Evolutionary conservation across 2,888 invertebrate species (phyloP), one percentile per base, ranked within the genome.

Genomic region (Trissoscelio sp.): DNA sequence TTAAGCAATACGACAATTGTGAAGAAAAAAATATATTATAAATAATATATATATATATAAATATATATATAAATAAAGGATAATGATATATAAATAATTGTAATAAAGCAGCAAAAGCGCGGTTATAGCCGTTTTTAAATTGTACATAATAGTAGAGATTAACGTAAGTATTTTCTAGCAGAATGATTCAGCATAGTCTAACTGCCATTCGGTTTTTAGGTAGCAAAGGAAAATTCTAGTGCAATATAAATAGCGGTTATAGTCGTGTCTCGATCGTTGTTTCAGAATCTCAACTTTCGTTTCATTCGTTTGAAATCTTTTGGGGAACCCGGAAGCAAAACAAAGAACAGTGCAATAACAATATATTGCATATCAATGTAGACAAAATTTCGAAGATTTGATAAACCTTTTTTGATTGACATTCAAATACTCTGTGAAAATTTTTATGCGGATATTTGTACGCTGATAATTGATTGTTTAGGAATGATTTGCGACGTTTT

Each of bases 91-190:
- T 80, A 74, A 69, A 80, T 81, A 73, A 81, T 78, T 81, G 78
- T 81, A 78, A 67, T 64, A 78, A 81, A 81, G 64, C 81, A 75
- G 75, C 51, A 80, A 83, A 77, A 81, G 82, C 69, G 81, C 78
- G 82, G 86, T 66, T 81, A 79, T 86, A 88, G 86, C 84, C 86
- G 87, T 89, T 90, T 89, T 87, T 88, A 88, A 89, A 86, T 83
- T 90, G 91, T 91, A 91, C 86, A 91, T 89, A 89, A 81, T 51
- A 85, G 85, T 89, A 87, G 87, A 86, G 83, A 83, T 42, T 81
- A 78, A 67, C 67, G 82, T 89, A 88, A 88, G 88, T 89, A 89
- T 89, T 89, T 89, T 89, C 86, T 89, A 89, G 89, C 81, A 81
- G 81, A 74, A 81, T 82, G 81, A 83, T 81, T 70, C 78, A 60